Evolutionary conservation across 1,140 invertebrate species (phyloP).

Genomic region (Pogonus chalceus): DNA sequence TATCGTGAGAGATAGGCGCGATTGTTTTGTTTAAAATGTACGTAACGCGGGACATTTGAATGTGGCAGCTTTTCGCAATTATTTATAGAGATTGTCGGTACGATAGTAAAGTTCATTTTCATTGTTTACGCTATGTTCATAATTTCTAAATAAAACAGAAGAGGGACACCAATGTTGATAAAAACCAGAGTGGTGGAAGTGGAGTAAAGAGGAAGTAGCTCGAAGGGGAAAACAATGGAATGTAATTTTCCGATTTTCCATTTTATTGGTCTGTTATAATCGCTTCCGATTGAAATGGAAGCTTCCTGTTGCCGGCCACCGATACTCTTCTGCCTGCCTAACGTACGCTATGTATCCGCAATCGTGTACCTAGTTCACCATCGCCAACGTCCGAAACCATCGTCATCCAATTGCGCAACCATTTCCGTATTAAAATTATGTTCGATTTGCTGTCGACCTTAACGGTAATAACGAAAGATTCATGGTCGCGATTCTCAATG

Average conservation of each 20-base stretch:
- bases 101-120: constrained; percentile 5
- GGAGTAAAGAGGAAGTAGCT: too few relatives aligned
- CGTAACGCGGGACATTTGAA: too few relatives aligned
- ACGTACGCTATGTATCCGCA: too few relatives aligned
- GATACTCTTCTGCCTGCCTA: neutral
- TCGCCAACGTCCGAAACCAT: neutral
- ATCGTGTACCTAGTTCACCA: too few relatives aligned
- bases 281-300: constrained; percentile 7
- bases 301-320: neutral
- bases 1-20: too few relatives aligned
- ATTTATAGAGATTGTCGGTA: neutral
- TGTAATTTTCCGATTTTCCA: constrained; percentile 7
- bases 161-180: neutral
- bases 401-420: neutral
- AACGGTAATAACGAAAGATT: too few relatives aligned
- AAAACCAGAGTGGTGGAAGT: neutral
- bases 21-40: too few relatives aligned
- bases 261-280: constrained; percentile 7
- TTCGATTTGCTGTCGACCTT: too few relatives aligned
- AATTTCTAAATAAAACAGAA: constrained; percentile 2
- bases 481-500: too few relatives aligned
- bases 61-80: constrained; percentile 2
- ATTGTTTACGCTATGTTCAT: constrained; percentile 1
- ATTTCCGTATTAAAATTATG: neutral
- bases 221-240: constrained; percentile 5